Percentiles rank a stretch among this genome's conserved stretches.
Evolutionary conservation across 2,797 vertebrate genomes (phyloP).

Genomic region (Hoplostethus atlanticus): DNA sequence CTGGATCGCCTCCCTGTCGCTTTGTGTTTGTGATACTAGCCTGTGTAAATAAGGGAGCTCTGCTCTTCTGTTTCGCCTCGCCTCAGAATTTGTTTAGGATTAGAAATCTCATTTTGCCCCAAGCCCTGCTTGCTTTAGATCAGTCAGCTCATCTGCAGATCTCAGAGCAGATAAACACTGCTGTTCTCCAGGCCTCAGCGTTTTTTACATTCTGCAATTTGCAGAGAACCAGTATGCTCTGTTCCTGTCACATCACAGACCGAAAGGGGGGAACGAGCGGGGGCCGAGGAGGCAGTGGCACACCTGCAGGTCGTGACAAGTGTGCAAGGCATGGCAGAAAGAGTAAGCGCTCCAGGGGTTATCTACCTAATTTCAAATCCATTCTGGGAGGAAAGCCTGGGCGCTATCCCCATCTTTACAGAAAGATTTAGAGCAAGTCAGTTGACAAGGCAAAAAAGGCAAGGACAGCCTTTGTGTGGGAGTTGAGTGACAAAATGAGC

Average conservation of each 20-base stretch:
- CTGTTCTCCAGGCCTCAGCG: conserved; percentile 71
- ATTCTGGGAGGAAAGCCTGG: conserved; percentile 63
- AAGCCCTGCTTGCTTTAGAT: conserved; percentile 82
- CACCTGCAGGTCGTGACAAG: conserved; percentile 69
- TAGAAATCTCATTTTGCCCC: conserved; percentile 81
- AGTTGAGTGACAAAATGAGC: conserved; percentile 80
- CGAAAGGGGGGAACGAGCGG: conserved; percentile 21
- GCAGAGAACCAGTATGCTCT: conserved; percentile 60
- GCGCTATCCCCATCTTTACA: conserved; percentile 69
- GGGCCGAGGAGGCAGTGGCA: conserved; percentile 41
- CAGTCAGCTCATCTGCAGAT: conserved; percentile 82
- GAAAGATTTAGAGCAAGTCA: conserved; percentile 77
- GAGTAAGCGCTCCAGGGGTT: conserved; percentile 67
- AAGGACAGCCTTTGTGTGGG: conserved; percentile 77
- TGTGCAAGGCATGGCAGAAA: conserved; percentile 64
- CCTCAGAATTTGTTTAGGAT: conserved; percentile 82
- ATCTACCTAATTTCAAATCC: conserved; percentile 77
- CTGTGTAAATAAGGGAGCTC: conserved; percentile 79
- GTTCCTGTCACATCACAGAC: conserved; percentile 65
- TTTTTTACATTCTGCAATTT: conserved; percentile 71
- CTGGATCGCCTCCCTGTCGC: conserved; percentile 66
- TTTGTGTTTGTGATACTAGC: conserved; percentile 75
- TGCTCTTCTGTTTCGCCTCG: conserved; percentile 73
- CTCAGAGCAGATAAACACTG: conserved; percentile 73
- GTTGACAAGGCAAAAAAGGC: conserved; percentile 72